Evolutionary conservation across 1,140 invertebrate genomes (phyloP).

Genomic region (Rhynchophorus ferrugineus): DNA sequence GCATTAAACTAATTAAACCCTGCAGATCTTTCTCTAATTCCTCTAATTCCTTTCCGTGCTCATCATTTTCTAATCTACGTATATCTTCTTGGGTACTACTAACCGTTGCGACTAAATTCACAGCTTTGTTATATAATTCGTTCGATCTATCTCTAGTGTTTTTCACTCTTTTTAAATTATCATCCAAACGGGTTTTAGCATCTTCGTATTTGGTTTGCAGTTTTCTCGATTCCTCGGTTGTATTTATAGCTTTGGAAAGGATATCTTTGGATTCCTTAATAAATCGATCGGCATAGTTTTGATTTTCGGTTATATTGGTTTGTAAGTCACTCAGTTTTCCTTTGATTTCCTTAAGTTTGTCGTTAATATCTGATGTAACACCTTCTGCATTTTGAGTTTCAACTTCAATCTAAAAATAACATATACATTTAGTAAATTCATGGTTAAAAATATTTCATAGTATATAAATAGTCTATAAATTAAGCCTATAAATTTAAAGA

Average conservation of each 20-base stretch:
- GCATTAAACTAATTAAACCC: constrained; percentile 39
- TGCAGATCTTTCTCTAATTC: constrained; percentile 36
- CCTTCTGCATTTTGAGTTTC: constrained; percentile 31
- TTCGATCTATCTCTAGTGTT: constrained; percentile 31
- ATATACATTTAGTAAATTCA: no score
- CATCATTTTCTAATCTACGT: constrained; percentile 38
- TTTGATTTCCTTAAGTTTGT: constrained; percentile 28
- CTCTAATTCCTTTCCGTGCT: constrained; percentile 36
- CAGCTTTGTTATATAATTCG: constrained; percentile 32
- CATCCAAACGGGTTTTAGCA: constrained; percentile 26
- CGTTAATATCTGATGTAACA: constrained; percentile 26
- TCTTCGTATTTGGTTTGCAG: constrained; percentile 31
- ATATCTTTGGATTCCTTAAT: constrained; percentile 33
- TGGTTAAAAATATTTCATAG: no score
- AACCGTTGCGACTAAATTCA: constrained; percentile 32
- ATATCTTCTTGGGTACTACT: constrained; percentile 30
- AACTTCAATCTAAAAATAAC: constrained; percentile 30
- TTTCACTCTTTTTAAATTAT: constrained; percentile 32
- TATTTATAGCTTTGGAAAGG: constrained; percentile 30
- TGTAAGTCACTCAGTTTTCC: constrained; percentile 31
- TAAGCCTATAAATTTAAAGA: no score
- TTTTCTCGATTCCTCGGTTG: constrained; percentile 26
- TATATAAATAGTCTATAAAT: no score
- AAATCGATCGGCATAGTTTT: constrained; percentile 32
- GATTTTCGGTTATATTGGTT: constrained; percentile 34